phyloP scores from a whole-genome alignment of 2,113 vertebrate genomes.

The Nothocercus nigrocapillus region DNA sequence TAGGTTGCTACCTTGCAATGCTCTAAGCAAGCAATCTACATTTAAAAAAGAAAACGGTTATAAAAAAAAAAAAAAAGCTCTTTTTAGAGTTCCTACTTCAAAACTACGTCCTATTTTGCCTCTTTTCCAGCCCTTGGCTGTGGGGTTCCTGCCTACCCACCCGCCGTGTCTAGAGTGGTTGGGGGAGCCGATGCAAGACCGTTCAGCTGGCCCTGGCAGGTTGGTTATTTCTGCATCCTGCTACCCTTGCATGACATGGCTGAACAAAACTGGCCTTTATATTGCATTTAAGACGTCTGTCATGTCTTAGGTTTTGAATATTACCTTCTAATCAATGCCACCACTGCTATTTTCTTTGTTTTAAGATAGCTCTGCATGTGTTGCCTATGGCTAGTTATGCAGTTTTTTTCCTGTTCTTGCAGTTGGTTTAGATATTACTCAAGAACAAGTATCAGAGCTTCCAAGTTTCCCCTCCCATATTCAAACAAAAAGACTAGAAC shows the following conservation, averaged over 20 bases:
- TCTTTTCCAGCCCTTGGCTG: conserved; percentile 54
- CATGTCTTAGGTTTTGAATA: background rate
- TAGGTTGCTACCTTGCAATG: background rate
- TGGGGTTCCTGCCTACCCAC: conserved; percentile 23
- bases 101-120: background rate
- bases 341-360: background rate
- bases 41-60: background rate
- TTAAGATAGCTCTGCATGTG: background rate
- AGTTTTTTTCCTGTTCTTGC: background rate
- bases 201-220: conserved; percentile 81
- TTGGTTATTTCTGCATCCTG: conserved; percentile 1
- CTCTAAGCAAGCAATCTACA: background rate
- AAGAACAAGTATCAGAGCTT: background rate
- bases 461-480: background rate
- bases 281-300: background rate
- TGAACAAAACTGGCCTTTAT: background rate
- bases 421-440: background rate
- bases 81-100: background rate
- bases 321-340: background rate
- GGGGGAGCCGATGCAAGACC: conserved; percentile 60
- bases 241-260: no score
- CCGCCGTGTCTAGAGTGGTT: conserved; percentile 37
- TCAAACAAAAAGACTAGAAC: background rate
- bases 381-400: background rate
- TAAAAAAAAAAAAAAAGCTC: no score